Evolutionary conservation across 2,797 vertebrate species (phyloP).

Genomic region (Typhlichthys subterraneus): DNA sequence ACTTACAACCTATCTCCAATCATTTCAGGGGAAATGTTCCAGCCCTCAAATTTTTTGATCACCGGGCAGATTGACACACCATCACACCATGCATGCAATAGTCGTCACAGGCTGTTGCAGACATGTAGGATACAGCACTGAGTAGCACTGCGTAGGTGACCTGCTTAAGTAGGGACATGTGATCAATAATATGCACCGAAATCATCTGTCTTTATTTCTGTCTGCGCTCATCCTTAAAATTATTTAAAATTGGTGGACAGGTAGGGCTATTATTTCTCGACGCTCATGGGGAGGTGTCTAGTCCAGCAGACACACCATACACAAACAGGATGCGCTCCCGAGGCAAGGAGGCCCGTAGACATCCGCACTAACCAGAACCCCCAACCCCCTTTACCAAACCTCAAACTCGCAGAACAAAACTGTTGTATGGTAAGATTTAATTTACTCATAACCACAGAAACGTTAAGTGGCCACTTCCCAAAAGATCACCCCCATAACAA

Average conservation of each 20-base stretch:
- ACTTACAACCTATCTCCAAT: conserved; percentile 54
- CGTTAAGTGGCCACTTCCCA: conserved; percentile 23
- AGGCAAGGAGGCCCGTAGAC: conserved; percentile 52
- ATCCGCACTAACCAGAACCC: conserved; percentile 35
- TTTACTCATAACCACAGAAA: conserved; percentile 43
- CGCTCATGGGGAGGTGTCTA: conserved; percentile 15
- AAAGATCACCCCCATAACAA: conserved; percentile 19
- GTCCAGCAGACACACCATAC: conserved; percentile 31
- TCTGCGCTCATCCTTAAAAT: background rate
- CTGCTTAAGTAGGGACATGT: background rate
- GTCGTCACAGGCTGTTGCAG: too few species aligned
- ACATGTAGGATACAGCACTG: too few species aligned
- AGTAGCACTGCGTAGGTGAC: background rate
- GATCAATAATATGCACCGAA: background rate
- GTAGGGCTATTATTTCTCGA: background rate
- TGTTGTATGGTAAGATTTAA: conserved; percentile 32
- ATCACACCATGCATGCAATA: background rate
- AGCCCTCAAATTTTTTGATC: background rate
- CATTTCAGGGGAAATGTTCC: conserved; percentile 28
- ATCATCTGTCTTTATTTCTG: background rate
- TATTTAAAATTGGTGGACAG: conserved; percentile 5
- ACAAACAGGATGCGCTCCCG: conserved; percentile 73
- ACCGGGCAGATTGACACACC: conserved; percentile 41
- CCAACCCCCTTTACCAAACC: conserved; percentile 31
- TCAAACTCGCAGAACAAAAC: conserved; percentile 52